Evolutionary conservation across 2,113 vertebrate species (phyloP), one percentile per base, ranked within the genome.

Genomic region (Psittacula cyanocephala): DNA sequence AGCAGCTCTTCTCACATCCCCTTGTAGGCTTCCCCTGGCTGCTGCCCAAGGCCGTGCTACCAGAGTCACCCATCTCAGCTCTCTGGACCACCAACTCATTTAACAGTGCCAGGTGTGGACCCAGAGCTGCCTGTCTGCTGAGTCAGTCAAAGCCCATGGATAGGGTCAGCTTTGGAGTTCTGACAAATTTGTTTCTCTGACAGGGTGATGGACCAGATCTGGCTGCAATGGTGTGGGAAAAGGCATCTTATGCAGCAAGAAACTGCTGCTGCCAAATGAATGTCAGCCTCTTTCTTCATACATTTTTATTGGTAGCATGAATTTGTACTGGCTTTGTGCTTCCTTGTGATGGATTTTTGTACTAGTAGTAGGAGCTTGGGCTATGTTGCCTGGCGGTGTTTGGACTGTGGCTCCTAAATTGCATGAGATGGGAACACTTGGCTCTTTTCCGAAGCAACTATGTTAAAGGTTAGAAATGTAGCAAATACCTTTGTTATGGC

Each of bases 61-160:
- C 52, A 17, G 49, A 2, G 1, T 6, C 20, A 4, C 13, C 11
- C 18, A n/a, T n/a, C 71, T 77, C 78, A 17, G 31, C 37, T 52
- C 72, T 57, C 37, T 25, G n/a, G 41, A 62, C 59, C 33, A 43
- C 59, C n/a, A 9, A n/a, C 10, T 16, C 50, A 39, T 31, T 20
- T 5, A 43, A 41, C 14, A 46, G 49, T 1, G 15, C 37, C 5
- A 20, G 35, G 20, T 12, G 13, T 19, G 43, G 39, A 31, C 5
- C 43, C 35, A 20, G 5, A 7, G 57, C 24, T 79, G 35, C 64
- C 41, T 12, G 69, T 53, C 90, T 88, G 53, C 81, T 15, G 60
- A 20, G 33, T 35, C 16, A 65, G 27, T 5, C 35, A 37, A 53
- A 89, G 49, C 25, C 3, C 1, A 0, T 37, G 41, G 10, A 46